Percentiles rank a stretch among this genome's conserved stretches.
phyloP scores from a whole-genome alignment of 1,140 invertebrate genomes.

The Venustaconcha ellipsiformis region DNA sequence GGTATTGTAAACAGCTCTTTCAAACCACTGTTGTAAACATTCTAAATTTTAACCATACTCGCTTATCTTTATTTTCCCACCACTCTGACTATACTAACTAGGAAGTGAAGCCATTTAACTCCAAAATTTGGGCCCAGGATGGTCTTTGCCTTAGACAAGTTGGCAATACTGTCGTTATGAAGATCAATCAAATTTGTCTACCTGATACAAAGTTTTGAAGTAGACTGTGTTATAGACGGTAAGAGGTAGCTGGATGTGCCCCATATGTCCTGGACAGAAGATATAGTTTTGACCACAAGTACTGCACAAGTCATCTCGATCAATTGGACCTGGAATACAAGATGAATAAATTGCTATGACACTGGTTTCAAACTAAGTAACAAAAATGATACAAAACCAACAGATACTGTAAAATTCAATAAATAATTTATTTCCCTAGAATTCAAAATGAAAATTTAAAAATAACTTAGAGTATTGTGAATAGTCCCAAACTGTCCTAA shows the following conservation, averaged over 20 bases:
- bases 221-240: slow-evolving; percentile 94
- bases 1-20: background rate
- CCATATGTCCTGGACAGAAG: slow-evolving; percentile 93
- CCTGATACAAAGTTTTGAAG: slow-evolving; percentile 80
- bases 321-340: slow-evolving; percentile 66
- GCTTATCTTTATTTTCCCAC: too few relatives aligned
- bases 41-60: too few relatives aligned
- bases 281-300: slow-evolving; percentile 82
- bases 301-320: slow-evolving; percentile 78
- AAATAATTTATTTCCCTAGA: too few relatives aligned
- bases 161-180: too few relatives aligned
- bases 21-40: background rate
- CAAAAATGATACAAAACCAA: slow-evolving; percentile 1
- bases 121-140: too few relatives aligned
- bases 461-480: too few relatives aligned
- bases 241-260: slow-evolving; percentile 92
- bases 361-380: background rate
- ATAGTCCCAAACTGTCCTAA: too few relatives aligned
- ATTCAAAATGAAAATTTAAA: too few relatives aligned
- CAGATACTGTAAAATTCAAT: background rate
- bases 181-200: slow-evolving; percentile 51
- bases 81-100: background rate
- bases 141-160: too few relatives aligned
- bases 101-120: too few relatives aligned
- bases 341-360: slow-evolving; percentile 3